Conservation (phyloP, 2,113 vertebrate genomes). For the Pangasianodon hypophthalmus region DNA sequence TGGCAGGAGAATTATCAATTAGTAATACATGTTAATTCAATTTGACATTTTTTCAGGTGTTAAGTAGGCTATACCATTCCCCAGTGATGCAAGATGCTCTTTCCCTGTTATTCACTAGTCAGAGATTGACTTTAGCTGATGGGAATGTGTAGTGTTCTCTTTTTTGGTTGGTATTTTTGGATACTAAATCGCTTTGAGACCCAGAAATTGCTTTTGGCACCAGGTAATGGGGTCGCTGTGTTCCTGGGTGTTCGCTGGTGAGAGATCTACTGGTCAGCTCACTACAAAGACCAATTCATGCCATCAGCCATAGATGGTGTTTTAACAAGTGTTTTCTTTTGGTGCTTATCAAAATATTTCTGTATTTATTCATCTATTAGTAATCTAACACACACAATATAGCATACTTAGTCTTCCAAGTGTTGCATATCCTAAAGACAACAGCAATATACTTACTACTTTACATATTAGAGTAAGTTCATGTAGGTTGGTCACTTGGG, state of each 20-base stretch:
- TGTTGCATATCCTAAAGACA: not conserved
- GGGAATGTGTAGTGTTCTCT: slow-evolving; percentile 7
- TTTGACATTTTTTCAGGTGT: not conserved
- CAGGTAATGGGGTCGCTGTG: slow-evolving; percentile 48
- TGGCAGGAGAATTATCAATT: slow-evolving; percentile 13
- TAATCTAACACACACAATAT: not conserved
- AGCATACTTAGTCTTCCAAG: not conserved
- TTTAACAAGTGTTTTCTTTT: slow-evolving; percentile 78
- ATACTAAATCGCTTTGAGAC: slow-evolving; percentile 65
- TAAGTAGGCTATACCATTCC: slow-evolving; percentile 1
- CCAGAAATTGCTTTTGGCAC: slow-evolving; percentile 56
- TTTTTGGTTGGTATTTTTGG: slow-evolving; percentile 69
- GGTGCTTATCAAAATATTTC: slow-evolving; percentile 79
- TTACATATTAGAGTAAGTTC: not conserved
- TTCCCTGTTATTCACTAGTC: not conserved
- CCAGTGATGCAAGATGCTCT: not conserved
- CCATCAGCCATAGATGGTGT: slow-evolving; percentile 79
- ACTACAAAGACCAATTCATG: slow-evolving; percentile 39
- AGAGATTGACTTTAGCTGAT: slow-evolving; percentile 2
- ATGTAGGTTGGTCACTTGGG: not conserved
- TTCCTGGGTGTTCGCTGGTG: slow-evolving; percentile 73
- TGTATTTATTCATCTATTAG: not conserved
- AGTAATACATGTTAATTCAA: not conserved
- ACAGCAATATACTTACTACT: not conserved
- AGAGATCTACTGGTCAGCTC: not conserved